Conservation (phyloP, 2,113 vertebrate genomes). For the Ciconia boyciana region DNA sequence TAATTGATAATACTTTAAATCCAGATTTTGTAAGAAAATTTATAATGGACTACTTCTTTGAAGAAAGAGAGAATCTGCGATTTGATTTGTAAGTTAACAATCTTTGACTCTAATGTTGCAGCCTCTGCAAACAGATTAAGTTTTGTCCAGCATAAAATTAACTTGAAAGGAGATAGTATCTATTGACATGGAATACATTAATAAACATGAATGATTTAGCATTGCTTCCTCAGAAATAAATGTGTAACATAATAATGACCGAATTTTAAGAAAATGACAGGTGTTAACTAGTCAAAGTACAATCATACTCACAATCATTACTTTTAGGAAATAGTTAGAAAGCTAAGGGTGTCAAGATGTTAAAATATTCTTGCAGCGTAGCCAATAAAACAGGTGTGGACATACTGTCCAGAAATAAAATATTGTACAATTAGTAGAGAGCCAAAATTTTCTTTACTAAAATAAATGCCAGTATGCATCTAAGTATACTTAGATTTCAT, state of each 20-base stretch:
- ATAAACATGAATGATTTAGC: neutral
- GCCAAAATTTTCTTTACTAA: neutral
- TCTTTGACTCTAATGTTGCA: neutral
- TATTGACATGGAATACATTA: neutral
- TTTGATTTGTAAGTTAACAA: slow-evolving; percentile 94
- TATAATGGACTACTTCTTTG: slow-evolving; percentile 98
- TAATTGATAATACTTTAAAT: slow-evolving; percentile 98
- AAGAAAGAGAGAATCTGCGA: slow-evolving; percentile 94
- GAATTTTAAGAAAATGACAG: neutral
- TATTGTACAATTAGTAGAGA: neutral
- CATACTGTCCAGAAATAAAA: neutral
- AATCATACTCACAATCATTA: neutral
- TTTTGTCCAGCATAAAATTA: neutral
- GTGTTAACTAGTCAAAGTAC: neutral
- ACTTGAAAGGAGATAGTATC: neutral
- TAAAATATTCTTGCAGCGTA: neutral
- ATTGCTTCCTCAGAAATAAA: neutral
- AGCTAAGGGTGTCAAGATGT: neutral
- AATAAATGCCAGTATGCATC: neutral
- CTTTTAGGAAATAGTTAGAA: neutral
- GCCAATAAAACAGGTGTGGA: neutral
- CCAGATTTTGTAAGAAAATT: slow-evolving; percentile 98
- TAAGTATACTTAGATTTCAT: neutral
- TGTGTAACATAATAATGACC: neutral
- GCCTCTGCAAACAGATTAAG: neutral